phyloP scores from a whole-genome alignment of 2,797 vertebrate genomes.

The Malacoctenus gilli region DNA sequence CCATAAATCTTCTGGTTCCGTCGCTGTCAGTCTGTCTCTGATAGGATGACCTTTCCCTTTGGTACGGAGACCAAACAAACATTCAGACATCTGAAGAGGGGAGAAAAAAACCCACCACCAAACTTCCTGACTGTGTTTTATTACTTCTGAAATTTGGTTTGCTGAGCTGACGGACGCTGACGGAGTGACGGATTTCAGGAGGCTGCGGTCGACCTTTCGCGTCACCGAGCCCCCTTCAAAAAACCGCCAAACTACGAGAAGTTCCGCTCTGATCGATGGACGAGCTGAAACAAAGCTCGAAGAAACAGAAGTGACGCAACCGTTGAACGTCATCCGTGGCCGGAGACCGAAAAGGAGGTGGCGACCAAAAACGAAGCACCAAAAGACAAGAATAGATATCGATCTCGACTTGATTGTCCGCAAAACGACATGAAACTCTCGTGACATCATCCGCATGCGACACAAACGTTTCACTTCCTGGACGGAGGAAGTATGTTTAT shows the following conservation, averaged over 20 bases:
- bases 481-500: no score
- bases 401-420: no score
- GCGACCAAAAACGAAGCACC: neutral
- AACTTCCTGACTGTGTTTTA: constrained; percentile 19
- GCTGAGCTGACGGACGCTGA: no score
- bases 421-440: no score
- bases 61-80: neutral
- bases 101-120: no score
- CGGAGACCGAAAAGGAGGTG: no score
- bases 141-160: constrained; percentile 23
- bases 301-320: neutral
- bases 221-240: constrained; percentile 44
- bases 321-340: neutral
- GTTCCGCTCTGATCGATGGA: constrained; percentile 34
- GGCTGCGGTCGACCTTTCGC: constrained; percentile 33
- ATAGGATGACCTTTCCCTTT: constrained; percentile 51
- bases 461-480: no score
- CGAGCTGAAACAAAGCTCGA: constrained; percentile 19
- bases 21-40: constrained; percentile 17
- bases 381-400: no score
- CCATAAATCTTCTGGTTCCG: no score
- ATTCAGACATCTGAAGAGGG: constrained; percentile 20
- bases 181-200: constrained; percentile 27
- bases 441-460: no score
- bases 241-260: constrained; percentile 6